Conservation (phyloP, 30 jellyfish, hydroid and myxozoan species). For the Hydractinia symbiolongicarpus region DNA sequence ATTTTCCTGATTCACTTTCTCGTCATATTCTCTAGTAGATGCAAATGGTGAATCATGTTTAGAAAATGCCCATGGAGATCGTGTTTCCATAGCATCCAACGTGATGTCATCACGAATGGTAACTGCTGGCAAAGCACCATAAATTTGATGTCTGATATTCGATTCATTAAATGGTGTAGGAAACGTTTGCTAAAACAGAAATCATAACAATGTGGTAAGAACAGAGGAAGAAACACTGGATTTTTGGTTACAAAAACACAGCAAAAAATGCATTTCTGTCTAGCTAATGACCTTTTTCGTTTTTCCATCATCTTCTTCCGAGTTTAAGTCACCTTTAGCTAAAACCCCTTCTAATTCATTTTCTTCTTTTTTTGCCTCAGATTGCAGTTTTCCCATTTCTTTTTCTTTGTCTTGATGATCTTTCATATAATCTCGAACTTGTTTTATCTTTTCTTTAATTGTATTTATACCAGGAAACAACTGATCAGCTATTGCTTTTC, state of each 20-base stretch:
- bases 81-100: conserved; percentile 53
- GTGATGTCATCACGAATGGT: conserved; percentile 63
- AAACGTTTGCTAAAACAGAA: too few species aligned
- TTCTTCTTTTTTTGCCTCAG: conserved; percentile 44
- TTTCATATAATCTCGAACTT: conserved; percentile 45
- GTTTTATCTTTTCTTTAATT: conserved; percentile 40
- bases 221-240: too few species aligned
- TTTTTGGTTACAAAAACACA: too few species aligned
- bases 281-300: conserved; percentile 19
- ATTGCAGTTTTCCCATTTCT: conserved; percentile 3
- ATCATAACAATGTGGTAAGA: too few species aligned
- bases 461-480: conserved; percentile 62
- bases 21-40: neutral
- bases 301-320: conserved; percentile 22
- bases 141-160: conserved; percentile 30
- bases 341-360: conserved; percentile 32
- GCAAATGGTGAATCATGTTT: conserved; percentile 35
- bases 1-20: neutral
- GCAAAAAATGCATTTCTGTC: too few species aligned
- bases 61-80: conserved; percentile 63
- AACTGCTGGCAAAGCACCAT: conserved; percentile 52
- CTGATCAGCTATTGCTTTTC: conserved; percentile 38
- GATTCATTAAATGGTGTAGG: neutral
- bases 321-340: conserved; percentile 1
- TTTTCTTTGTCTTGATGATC: conserved; percentile 31